Evolutionary conservation across 2,888 invertebrate genomes (phyloP).

Genomic region (Rhopalosiphum nymphaeae): DNA sequence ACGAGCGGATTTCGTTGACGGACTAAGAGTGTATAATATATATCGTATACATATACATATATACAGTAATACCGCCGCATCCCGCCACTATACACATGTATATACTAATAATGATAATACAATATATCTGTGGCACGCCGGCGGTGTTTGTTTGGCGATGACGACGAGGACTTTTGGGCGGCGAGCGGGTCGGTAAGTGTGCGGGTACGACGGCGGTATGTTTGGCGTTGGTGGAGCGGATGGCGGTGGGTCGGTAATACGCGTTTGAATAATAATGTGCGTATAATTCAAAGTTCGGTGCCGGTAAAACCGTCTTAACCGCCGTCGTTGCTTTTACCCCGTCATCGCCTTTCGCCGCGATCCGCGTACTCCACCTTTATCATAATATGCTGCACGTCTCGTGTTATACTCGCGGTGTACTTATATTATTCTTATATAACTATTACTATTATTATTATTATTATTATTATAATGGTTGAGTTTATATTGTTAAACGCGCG

Average conservation of each 20-base stretch:
- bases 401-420: background rate
- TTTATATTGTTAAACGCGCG: background rate
- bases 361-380: background rate
- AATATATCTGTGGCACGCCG: background rate
- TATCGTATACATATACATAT: background rate
- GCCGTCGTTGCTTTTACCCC: conserved; percentile 20
- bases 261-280: conserved; percentile 13
- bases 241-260: background rate
- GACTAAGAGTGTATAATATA: background rate
- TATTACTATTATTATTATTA: background rate
- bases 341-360: background rate
- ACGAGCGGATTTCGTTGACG: background rate
- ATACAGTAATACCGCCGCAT: background rate
- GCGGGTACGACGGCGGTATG: background rate
- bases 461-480: background rate
- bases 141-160: conserved; percentile 7
- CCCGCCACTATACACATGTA: background rate
- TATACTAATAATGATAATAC: background rate
- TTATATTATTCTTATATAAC: background rate
- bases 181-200: background rate
- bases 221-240: background rate
- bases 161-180: background rate
- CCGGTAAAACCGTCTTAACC: conserved; percentile 50
- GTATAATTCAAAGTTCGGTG: conserved; percentile 19
- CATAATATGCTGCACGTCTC: background rate